phyloP scores from a whole-genome alignment of 1,140 invertebrate species.

The Trichonephila clavata region DNA sequence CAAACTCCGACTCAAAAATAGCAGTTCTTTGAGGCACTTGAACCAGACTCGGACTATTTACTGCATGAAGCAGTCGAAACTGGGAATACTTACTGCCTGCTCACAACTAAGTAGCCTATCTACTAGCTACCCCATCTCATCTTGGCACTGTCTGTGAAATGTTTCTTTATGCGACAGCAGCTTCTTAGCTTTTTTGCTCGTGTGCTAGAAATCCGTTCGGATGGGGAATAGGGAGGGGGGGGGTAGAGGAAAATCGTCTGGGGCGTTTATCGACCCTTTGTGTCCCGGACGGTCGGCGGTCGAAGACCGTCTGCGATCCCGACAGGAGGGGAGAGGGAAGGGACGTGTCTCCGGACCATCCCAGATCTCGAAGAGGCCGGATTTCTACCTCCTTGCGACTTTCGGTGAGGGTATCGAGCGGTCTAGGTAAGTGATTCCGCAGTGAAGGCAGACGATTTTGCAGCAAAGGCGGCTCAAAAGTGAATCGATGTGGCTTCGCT shows the following conservation, averaged over 20 bases:
- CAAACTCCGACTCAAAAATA: too few species aligned
- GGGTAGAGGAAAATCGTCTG: not conserved
- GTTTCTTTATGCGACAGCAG: constrained; percentile 6
- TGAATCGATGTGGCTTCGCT: not conserved
- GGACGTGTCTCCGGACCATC: constrained; percentile 18
- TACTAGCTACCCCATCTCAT: not conserved
- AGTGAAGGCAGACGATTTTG: not conserved
- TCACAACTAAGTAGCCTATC: not conserved
- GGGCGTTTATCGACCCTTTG: constrained; percentile 39
- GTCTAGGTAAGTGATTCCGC: too few species aligned
- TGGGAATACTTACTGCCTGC: too few species aligned
- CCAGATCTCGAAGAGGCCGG: constrained; percentile 8
- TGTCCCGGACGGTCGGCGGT: constrained; percentile 32
- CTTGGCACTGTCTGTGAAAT: not conserved
- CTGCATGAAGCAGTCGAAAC: too few species aligned
- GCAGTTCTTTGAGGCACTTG: too few species aligned
- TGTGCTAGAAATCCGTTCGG: constrained; percentile 17
- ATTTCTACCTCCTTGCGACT: not conserved
- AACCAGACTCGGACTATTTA: too few species aligned
- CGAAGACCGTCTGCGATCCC: constrained; percentile 39
- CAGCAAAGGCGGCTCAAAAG: not conserved
- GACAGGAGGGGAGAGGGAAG: not conserved
- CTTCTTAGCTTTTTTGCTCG: not conserved
- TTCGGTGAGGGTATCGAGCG: too few species aligned
- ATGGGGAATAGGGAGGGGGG: not conserved